Evolutionary conservation across 1,140 invertebrate species (phyloP).

Genomic region (Sitobion miscanthi): DNA sequence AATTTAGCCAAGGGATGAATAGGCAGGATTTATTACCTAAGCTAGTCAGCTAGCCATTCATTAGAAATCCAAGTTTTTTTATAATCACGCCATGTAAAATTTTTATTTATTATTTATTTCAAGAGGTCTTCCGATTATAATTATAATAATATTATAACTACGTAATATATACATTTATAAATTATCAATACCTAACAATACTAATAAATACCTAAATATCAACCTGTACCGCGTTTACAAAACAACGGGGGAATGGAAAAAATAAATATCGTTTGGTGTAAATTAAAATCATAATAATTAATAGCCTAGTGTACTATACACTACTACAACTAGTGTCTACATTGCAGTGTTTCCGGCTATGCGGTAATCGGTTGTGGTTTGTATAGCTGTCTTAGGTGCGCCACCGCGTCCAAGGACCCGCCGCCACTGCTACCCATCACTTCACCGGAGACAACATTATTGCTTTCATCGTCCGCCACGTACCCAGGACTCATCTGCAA

Average conservation of each 20-base stretch:
- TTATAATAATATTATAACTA: neutral
- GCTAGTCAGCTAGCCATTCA: neutral
- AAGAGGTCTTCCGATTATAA: neutral
- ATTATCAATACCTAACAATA: neutral
- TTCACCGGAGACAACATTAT: neutral
- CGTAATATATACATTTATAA: neutral
- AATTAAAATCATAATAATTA: neutral
- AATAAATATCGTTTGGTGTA: neutral
- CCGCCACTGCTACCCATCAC: neutral
- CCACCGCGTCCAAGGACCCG: neutral
- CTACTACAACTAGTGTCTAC: no score
- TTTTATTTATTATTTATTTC: neutral
- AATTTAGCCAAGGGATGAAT: no score
- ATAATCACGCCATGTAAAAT: neutral
- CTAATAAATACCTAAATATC: constrained; percentile 10
- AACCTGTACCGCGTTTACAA: neutral
- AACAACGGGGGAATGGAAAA: neutral
- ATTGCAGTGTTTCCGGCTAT: no score
- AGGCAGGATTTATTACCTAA: neutral
- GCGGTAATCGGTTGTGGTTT: neutral
- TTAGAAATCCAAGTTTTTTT: neutral
- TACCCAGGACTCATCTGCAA: constrained; percentile 43
- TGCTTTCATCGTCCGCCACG: neutral
- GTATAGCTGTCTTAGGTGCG: constrained; percentile 26
- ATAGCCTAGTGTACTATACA: neutral